phyloP scores from a whole-genome alignment of 2,113 vertebrate species.

The Bettongia penicillata region DNA sequence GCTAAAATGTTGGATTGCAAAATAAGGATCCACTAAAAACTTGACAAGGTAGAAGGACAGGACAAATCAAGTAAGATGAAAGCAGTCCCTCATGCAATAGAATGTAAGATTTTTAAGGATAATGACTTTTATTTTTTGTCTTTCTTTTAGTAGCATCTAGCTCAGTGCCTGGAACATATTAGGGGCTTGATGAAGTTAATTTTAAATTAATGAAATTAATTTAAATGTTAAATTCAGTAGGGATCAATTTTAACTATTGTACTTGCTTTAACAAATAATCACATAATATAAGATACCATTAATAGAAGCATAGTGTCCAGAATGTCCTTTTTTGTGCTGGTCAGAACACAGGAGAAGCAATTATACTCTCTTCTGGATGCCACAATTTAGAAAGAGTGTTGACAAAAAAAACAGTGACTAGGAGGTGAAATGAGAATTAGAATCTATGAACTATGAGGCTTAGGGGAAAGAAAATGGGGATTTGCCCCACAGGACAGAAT shows the following conservation, averaged over 20 bases:
- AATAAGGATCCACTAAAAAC: neutral
- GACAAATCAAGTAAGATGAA: neutral
- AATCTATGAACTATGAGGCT: too few relatives aligned
- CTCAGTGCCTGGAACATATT: neutral
- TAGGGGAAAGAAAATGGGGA: too few relatives aligned
- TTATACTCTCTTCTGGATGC: neutral
- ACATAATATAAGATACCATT: neutral
- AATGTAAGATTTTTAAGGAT: neutral
- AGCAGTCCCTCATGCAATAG: neutral
- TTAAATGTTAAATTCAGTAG: neutral
- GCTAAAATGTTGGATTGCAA: neutral
- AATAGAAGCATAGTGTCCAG: neutral
- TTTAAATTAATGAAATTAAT: neutral
- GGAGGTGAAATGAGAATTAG: too few relatives aligned
- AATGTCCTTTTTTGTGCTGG: neutral
- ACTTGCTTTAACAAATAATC: neutral
- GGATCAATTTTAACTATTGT: neutral
- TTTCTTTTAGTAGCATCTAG: neutral
- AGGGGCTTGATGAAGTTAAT: neutral
- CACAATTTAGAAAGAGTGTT: too few relatives aligned
- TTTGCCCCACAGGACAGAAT: too few relatives aligned
- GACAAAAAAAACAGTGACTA: too few relatives aligned
- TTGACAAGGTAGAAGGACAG: neutral
- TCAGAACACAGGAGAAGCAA: neutral
- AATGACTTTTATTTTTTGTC: neutral